These are phyloP conservation scores for Drosophila busckii DNA, from an alignment of 1,140 invertebrate genomes.

Conservation along the genomic window DNA sequence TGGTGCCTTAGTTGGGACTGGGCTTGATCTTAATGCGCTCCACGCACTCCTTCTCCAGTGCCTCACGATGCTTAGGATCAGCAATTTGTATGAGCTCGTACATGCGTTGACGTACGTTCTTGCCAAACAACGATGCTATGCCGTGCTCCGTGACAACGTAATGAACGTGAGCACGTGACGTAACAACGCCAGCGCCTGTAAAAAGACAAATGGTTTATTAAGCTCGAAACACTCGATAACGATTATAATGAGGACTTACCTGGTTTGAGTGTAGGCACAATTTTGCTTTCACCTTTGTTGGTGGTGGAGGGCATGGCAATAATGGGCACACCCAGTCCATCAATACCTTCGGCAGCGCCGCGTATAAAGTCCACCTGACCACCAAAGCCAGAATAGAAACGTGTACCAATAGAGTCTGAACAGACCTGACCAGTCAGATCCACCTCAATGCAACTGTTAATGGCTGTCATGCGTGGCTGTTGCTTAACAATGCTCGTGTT, in stretches of 20 bases:
- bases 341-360: constrained; percentile 93
- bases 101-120: constrained; percentile 91
- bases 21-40: constrained; percentile 94
- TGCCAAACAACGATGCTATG: constrained; percentile 94
- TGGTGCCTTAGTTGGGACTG: constrained; percentile 61
- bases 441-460: constrained; percentile 97
- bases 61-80: constrained; percentile 92
- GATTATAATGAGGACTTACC: constrained; percentile 81
- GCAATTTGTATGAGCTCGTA: constrained; percentile 93
- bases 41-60: constrained; percentile 92
- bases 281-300: constrained; percentile 92
- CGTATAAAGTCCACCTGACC: constrained; percentile 98
- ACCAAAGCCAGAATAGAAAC: constrained; percentile 95
- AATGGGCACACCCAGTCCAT: constrained; percentile 94
- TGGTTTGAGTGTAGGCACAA: constrained; percentile 89
- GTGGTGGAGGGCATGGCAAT: constrained; percentile 94
- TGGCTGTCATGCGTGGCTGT: constrained; percentile 95
- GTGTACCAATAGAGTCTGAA: constrained; percentile 94
- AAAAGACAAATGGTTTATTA: not conserved
- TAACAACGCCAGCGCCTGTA: constrained; percentile 95
- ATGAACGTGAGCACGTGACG: constrained; percentile 93
- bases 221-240: no score
- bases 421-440: constrained; percentile 96
- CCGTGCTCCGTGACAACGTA: constrained; percentile 97
- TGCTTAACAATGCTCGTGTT: constrained; percentile 88